phyloP scores from a whole-genome alignment of 2,888 invertebrate genomes.

The Acleris literana region DNA sequence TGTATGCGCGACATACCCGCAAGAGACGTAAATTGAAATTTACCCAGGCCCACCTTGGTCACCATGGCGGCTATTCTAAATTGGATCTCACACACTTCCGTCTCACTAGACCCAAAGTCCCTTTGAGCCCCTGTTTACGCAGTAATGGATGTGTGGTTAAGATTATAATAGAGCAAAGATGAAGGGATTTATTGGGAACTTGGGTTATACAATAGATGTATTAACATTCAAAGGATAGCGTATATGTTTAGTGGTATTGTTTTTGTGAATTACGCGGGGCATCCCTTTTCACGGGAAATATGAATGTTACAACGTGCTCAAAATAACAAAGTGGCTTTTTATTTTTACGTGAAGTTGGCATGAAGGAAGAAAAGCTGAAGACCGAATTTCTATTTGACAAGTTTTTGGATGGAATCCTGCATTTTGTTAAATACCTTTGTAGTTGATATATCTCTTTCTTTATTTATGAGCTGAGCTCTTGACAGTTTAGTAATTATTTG shows the following conservation, averaged over 20 bases:
- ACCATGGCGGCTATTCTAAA: constrained; percentile 9
- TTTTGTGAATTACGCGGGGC: constrained; percentile 23
- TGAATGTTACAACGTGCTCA: not conserved
- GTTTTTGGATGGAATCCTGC: too few relatives aligned
- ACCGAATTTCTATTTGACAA: too few relatives aligned
- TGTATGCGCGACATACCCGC: constrained; percentile 58
- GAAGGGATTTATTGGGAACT: constrained; percentile 33
- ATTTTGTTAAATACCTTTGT: too few relatives aligned
- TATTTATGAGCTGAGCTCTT: too few relatives aligned
- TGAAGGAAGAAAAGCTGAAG: too few relatives aligned
- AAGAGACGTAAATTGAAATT: constrained; percentile 63
- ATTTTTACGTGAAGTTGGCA: too few relatives aligned
- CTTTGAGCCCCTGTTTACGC: constrained; percentile 2
- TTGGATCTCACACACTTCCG: constrained; percentile 19
- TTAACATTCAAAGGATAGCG: constrained; percentile 30
- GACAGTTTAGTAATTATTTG: too few relatives aligned
- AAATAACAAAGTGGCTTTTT: not conserved
- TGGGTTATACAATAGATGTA: constrained; percentile 26
- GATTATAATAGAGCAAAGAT: constrained; percentile 21
- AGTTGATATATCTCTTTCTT: too few relatives aligned
- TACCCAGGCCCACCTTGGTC: constrained; percentile 46
- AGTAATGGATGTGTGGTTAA: constrained; percentile 27
- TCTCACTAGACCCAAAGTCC: constrained; percentile 3
- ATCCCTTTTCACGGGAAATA: constrained; percentile 5
- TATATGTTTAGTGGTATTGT: constrained; percentile 27